Evolutionary conservation across 53 echinoderm and acorn worm genomes (phyloP).

Genomic region (Arbacia lixula): DNA sequence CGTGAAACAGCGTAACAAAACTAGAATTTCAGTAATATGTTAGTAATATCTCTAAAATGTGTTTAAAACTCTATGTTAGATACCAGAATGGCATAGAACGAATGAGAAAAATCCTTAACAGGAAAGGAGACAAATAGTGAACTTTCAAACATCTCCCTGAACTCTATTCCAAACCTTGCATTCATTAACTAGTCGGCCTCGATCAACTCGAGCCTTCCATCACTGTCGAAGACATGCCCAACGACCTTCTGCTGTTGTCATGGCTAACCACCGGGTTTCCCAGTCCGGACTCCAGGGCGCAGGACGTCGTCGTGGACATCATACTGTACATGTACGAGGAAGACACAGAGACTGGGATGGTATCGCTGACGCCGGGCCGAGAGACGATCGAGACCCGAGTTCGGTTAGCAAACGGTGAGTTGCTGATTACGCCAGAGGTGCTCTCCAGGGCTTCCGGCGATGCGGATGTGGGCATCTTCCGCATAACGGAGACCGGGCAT

Average conservation of each 20-base stretch:
- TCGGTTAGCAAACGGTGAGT: conserved; percentile 62
- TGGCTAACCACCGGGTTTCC: conserved; percentile 62
- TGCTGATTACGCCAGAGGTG: conserved; percentile 7
- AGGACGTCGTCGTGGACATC: conserved; percentile 68
- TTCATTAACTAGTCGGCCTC: conserved; percentile 63
- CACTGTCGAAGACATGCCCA: not conserved
- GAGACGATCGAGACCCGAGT: conserved; percentile 12
- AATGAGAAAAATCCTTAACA: too few species aligned
- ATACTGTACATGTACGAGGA: conserved; percentile 76
- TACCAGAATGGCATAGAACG: too few species aligned
- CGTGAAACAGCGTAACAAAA: too few species aligned
- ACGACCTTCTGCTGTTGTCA: conserved; percentile 36
- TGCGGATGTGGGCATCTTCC: conserved; percentile 71
- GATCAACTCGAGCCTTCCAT: conserved; percentile 55
- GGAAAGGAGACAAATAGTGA: too few species aligned
- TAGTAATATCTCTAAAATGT: too few species aligned
- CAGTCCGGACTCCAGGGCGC: conserved; percentile 51
- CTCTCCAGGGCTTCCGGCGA: not conserved
- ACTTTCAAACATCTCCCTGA: too few species aligned
- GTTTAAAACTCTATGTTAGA: too few species aligned
- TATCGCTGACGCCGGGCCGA: conserved; percentile 62
- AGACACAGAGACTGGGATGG: conserved; percentile 29
- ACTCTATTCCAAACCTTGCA: too few species aligned
- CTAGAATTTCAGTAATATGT: too few species aligned
- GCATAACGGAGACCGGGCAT: conserved; percentile 60